Evolutionary conservation across 2,888 invertebrate species (phyloP), one percentile per base, ranked within the genome.

Genomic region (Ariolimax columbianus): DNA sequence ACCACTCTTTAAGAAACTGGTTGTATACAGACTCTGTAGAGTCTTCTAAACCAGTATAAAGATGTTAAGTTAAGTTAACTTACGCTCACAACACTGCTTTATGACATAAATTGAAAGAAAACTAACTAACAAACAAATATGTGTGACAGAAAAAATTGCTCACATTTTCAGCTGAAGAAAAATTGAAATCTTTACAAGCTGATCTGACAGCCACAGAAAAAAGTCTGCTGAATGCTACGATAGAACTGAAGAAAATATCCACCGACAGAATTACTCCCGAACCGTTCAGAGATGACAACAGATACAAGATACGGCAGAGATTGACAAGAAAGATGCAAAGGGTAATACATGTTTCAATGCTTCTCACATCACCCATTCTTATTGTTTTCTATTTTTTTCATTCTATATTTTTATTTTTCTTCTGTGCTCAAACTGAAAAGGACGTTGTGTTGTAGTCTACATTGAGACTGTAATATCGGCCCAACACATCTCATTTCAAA

Each of bases 241-340:
- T 91, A 30, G 93, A 93, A 84, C 88, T 93, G 68, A 90, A 91
- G 85, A 89, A 90, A 51, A 90, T 93, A 79, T 84, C 86, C 47
- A 89, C 91, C 0, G 90, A 91, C 72, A 87, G 89, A 23, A 87
- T 91, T 36, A 89, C 90, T 0, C 88, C 87, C n/a, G 90, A 91
- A 23, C 88, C 86, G 0, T 89, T 90, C 75, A 85, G 85, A 33
- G 92, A 92, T 77, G 92, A 93, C 84, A 92, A 91, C 80, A 93
- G 93, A 86, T 90, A 90, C 82, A 88, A 90, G 73, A 87, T 93
- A 11, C 86, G 92, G 38, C 91, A 92, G 84, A 89, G 87, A 75
- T 89, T 93, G 70, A 91, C 91, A 4, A 89, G 89, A 77, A 93
- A 93, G 86, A 93, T 93, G 90, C 90, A 91, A 86, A 90, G 88